Evolutionary conservation across 2,113 vertebrate genomes (phyloP).

Genomic region (Corythoichthys haematopterus): DNA sequence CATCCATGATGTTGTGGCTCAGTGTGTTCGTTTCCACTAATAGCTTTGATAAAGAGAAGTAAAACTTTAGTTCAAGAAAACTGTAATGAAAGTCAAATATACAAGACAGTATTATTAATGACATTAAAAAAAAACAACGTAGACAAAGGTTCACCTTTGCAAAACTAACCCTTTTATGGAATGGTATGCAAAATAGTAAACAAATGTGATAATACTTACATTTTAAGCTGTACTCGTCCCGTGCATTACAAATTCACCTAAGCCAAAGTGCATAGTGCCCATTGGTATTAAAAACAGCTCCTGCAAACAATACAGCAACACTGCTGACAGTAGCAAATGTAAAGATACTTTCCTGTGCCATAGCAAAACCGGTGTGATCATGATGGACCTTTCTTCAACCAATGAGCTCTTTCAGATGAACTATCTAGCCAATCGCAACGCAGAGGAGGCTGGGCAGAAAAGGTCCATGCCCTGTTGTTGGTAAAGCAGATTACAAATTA

Average conservation of each 20-base stretch:
- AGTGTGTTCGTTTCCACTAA: slow-evolving; percentile 25
- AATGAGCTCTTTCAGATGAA: slow-evolving; percentile 28
- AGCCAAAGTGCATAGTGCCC: not conserved
- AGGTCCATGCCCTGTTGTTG: not conserved
- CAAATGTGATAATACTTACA: slow-evolving; percentile 29
- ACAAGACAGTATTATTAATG: not conserved
- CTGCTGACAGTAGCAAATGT: slow-evolving; percentile 32
- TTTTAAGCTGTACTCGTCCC: slow-evolving; percentile 6
- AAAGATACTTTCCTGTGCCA: slow-evolving; percentile 17
- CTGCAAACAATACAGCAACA: slow-evolving; percentile 3
- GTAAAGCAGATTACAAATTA: slow-evolving; percentile 64
- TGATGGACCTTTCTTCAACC: slow-evolving; percentile 38
- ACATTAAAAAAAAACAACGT: not conserved
- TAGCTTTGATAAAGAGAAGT: not conserved
- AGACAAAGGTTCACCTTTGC: too few species aligned
- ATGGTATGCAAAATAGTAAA: slow-evolving; percentile 2
- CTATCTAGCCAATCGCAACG: slow-evolving; percentile 25
- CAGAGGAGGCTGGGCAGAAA: slow-evolving; percentile 10
- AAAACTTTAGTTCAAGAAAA: not conserved
- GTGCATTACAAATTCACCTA: slow-evolving; percentile 6
- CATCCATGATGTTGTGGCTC: slow-evolving; percentile 31
- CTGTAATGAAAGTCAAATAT: not conserved
- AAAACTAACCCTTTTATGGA: not conserved
- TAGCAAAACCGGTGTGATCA: slow-evolving; percentile 7
- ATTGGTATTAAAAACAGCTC: not conserved